phyloP scores from a whole-genome alignment of 2,888 invertebrate species.

The Microplitis manilae region DNA sequence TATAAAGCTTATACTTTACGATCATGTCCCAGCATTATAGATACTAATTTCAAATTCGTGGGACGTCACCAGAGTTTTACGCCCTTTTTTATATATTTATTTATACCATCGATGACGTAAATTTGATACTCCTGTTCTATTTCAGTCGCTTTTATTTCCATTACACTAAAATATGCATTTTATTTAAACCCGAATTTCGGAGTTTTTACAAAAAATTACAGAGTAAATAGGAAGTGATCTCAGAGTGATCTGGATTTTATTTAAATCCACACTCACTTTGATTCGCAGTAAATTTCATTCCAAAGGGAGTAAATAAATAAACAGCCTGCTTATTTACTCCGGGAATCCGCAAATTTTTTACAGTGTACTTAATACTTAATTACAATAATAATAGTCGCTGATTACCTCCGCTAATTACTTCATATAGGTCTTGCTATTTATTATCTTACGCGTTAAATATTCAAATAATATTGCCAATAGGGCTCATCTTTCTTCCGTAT shows the following conservation, averaged over 20 bases:
- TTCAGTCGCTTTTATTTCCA: too few relatives aligned
- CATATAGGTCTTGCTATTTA: not conserved
- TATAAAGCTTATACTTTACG: slow-evolving; percentile 60
- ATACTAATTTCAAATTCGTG: slow-evolving; percentile 57
- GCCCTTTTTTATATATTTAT: slow-evolving; percentile 6
- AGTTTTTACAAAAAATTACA: too few relatives aligned
- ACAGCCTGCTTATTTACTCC: too few relatives aligned
- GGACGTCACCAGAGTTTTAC: slow-evolving; percentile 27
- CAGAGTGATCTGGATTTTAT: too few relatives aligned
- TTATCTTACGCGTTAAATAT: not conserved
- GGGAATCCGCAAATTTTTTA: not conserved
- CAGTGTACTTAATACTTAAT: not conserved
- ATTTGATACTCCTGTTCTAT: not conserved
- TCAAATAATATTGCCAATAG: slow-evolving; percentile 11
- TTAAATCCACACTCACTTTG: too few relatives aligned
- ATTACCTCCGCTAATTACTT: not conserved
- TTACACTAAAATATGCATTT: too few relatives aligned
- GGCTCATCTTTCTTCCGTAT: slow-evolving; percentile 48
- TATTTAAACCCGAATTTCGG: too few relatives aligned
- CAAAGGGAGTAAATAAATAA: too few relatives aligned
- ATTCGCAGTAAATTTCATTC: too few relatives aligned
- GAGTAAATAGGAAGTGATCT: too few relatives aligned
- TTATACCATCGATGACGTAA: not conserved
- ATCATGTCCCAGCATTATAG: slow-evolving; percentile 46
- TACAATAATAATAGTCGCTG: not conserved